Percentiles rank a stretch among this genome's conserved stretches.
Conservation (phyloP, 2,113 vertebrate species). For the Delphinapterus leucas region DNA sequence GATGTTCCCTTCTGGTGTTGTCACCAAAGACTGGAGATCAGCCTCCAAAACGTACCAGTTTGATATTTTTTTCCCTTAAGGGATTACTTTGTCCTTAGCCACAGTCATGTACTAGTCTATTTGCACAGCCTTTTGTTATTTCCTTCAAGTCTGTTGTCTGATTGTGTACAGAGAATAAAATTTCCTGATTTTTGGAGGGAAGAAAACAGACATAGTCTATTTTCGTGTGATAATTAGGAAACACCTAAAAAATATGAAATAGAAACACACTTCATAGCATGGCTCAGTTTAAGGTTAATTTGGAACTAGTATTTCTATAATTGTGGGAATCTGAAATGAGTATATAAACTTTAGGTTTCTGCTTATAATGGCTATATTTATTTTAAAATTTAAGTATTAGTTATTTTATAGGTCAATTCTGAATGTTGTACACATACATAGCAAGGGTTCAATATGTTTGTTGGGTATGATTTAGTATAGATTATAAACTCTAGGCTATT, state of each 20-base stretch:
- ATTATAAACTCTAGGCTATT: not conserved
- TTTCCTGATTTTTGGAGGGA: not conserved
- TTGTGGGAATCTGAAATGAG: not conserved
- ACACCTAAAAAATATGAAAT: not conserved
- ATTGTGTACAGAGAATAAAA: not conserved
- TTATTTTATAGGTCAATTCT: not conserved
- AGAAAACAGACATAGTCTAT: not conserved
- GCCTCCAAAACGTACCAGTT: not conserved
- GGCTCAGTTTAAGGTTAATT: not conserved
- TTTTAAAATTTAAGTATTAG: not conserved
- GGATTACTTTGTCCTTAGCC: not conserved
- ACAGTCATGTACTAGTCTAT: not conserved
- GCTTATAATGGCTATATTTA: not conserved
- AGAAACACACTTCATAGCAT: not conserved
- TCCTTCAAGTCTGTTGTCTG: not conserved
- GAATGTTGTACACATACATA: not conserved
- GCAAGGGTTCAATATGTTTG: not conserved
- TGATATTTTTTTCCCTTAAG: not conserved
- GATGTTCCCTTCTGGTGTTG: not conserved
- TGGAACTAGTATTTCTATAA: not conserved
- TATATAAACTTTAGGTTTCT: not conserved
- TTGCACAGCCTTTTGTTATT: not conserved
- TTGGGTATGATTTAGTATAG: not conserved
- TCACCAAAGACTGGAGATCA: not conserved
- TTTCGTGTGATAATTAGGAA: not conserved